These are phyloP conservation scores for Panulirus ornatus DNA, from an alignment of 1,140 invertebrate species.

Conservation along the genomic window DNA sequence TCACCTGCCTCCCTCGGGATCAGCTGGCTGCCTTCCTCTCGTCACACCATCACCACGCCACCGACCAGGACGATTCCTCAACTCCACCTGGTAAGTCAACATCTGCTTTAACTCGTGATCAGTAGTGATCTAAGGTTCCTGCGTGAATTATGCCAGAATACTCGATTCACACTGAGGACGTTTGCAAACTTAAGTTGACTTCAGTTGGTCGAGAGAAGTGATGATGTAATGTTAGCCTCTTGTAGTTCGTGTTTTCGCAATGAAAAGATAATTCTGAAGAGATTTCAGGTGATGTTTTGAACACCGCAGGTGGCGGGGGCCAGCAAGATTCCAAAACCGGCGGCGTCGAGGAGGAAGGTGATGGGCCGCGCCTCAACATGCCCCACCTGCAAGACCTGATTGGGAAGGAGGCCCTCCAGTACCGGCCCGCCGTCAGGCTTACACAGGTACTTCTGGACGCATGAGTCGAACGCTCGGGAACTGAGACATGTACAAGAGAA, in stretches of 20 bases:
- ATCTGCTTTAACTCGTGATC: too few species aligned
- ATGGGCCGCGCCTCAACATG: constrained; percentile 51
- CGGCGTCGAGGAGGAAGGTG: background rate
- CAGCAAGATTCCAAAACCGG: background rate
- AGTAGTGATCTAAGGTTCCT: too few species aligned
- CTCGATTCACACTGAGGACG: too few species aligned
- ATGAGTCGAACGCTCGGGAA: background rate
- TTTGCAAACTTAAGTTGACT: too few species aligned
- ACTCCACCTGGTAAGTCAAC: constrained; percentile 40
- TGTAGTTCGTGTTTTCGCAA: too few species aligned
- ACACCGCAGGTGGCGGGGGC: background rate
- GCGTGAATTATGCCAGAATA: too few species aligned
- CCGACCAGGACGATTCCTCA: background rate
- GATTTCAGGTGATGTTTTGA: too few species aligned
- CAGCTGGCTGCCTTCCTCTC: constrained; percentile 65
- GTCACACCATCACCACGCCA: constrained; percentile 55
- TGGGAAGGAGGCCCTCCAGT: constrained; percentile 62
- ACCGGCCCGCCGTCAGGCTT: constrained; percentile 36
- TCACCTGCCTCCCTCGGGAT: constrained; percentile 59
- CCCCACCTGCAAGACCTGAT: constrained; percentile 63
- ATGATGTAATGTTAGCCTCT: too few species aligned
- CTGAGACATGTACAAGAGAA: background rate
- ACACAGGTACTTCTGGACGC: constrained; percentile 29
- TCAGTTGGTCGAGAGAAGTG: too few species aligned
- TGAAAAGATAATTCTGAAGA: too few species aligned